These are phyloP conservation scores for Pocillopora meandrina DNA, from an alignment of 92 coral and sea anemone species.

Conservation along the genomic window DNA sequence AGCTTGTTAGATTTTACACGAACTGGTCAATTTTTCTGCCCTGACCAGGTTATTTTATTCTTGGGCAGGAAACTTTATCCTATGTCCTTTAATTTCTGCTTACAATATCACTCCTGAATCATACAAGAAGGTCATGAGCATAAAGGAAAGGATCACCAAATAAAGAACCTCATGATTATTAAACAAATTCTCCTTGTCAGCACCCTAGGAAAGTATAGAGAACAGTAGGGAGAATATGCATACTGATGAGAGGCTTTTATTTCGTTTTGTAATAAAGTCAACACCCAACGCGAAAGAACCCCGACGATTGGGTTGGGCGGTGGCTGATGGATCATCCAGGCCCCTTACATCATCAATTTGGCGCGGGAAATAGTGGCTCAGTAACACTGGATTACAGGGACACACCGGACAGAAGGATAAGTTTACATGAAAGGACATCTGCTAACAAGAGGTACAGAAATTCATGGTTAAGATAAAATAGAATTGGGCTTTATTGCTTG, in stretches of 20 bases:
- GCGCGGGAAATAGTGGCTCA: neutral
- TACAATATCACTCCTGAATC: too few relatives aligned
- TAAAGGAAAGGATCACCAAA: too few relatives aligned
- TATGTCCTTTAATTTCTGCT: too few relatives aligned
- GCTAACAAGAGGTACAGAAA: constrained; percentile 11
- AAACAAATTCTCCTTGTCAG: too few relatives aligned
- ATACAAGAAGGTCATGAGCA: too few relatives aligned
- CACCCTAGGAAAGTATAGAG: too few relatives aligned
- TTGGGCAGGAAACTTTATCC: too few relatives aligned
- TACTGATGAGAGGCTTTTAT: neutral
- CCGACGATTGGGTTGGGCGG: constrained; percentile 64
- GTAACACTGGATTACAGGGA: constrained; percentile 11
- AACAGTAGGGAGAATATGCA: neutral
- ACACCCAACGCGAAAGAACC: constrained; percentile 8
- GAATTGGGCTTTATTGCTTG: neutral
- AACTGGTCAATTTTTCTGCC: too few relatives aligned
- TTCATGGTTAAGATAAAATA: neutral
- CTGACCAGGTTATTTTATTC: too few relatives aligned
- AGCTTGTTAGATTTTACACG: too few relatives aligned
- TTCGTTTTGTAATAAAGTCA: constrained; percentile 5
- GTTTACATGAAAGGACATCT: constrained; percentile 12
- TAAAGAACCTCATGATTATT: too few relatives aligned
- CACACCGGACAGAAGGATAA: constrained; percentile 20
- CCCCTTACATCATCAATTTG: neutral
- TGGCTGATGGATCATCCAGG: constrained; percentile 68